Base-by-base conservation (phyloP, 2,888 invertebrate genomes). In the Cybosia mesomella region DNA sequence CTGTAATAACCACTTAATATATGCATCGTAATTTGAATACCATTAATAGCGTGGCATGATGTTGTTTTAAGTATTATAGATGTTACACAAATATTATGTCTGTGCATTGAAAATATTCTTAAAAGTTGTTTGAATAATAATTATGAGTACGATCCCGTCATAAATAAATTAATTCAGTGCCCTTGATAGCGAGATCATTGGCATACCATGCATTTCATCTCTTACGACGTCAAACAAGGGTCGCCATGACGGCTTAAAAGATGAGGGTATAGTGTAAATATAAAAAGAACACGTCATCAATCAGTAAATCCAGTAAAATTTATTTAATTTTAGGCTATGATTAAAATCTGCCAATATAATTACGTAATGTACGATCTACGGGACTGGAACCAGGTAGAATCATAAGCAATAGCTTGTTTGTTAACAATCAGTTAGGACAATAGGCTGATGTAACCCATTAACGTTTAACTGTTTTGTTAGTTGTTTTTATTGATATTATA, bases 401-500 rank as follows among this genome's bases (percentile, higher is more conserved):
- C 24, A 9, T 39, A 18, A 15, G 18, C 59, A 39, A 39, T 15
- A 39, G 9, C 24, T 39, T 39, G 39, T 39, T 22, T 32, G 0
- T 34, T 58, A 7, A 61, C n/a, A 61, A n/a, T 28, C 61, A 62
- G 53, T 53, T n/a, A 34, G 9, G 7, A 53, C 9, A 32, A 28
- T 53, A n/a, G 24, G 0, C 18, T 61, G 28, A 62, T 54, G 53
- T 32, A 54, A 62, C 15, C 49, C n/a, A 53, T 53, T 43, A 53
- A 53, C 62, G 10, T 32, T 62, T 53, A 53, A 34, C 53, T 53
- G 13, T 21, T 21, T 22, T 15, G 36, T 24, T 36, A 15, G 2
- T 22, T 22, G 39, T 59, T 21, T 62, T 34, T 62, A 62, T 62
- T 53, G 53, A 32, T 21, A 62, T 22, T 15, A 54, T 34, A 21